These are phyloP conservation scores for Gallinago jamesoni DNA, from an alignment of 2,113 vertebrate genomes.

Conservation along the genomic window DNA sequence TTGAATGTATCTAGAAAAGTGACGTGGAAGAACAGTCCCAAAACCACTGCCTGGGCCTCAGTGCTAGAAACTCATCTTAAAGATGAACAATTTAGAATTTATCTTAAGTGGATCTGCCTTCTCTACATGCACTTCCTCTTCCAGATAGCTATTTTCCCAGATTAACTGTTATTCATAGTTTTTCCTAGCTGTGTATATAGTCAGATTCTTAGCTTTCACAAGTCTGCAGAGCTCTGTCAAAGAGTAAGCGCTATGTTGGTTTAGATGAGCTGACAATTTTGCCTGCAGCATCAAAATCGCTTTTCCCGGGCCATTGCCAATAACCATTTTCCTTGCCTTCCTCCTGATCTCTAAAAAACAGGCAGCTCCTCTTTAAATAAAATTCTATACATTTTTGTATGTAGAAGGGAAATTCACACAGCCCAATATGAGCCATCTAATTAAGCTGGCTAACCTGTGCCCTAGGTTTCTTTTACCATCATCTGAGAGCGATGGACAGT, in stretches of 20 bases:
- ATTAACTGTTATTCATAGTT: neutral
- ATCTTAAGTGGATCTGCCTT: neutral
- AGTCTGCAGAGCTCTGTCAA: neutral
- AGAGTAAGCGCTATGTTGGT: neutral
- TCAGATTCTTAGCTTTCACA: neutral
- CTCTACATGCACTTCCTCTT: neutral
- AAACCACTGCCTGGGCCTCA: neutral
- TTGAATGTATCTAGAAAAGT: neutral
- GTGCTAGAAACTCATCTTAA: neutral
- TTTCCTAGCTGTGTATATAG: neutral
- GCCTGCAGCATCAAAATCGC: neutral
- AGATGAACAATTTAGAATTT: neutral
- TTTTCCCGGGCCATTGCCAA: neutral
- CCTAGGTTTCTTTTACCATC: neutral
- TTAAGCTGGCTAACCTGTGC: neutral
- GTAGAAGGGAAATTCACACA: neutral
- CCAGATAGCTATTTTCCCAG: neutral
- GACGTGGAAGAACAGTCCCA: neutral
- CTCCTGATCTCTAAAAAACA: neutral
- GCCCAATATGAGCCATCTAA: neutral
- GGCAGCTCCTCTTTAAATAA: neutral
- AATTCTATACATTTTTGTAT: neutral
- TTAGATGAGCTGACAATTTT: slow-evolving; percentile 12
- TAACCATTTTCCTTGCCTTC: neutral
- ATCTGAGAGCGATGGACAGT: neutral